phyloP scores from a whole-genome alignment of 1,140 invertebrate genomes.

The Gerris buenoi region DNA sequence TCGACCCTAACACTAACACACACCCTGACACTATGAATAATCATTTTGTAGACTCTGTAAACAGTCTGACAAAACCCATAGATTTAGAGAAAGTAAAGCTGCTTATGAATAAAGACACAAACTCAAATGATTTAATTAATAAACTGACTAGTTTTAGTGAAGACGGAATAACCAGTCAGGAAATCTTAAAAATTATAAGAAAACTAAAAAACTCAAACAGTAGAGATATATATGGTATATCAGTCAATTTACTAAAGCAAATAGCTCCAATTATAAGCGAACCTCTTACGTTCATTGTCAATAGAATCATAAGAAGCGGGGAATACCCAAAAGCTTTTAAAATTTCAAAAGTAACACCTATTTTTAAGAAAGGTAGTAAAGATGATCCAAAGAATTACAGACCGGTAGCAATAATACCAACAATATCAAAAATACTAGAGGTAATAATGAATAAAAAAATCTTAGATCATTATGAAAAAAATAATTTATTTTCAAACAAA shows the following conservation, averaged over 20 bases:
- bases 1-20: not conserved
- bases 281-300: not conserved
- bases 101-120: too few relatives aligned
- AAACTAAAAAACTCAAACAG: not conserved
- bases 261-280: not conserved
- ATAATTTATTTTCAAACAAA: conserved; percentile 17
- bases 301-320: not conserved
- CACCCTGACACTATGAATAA: too few relatives aligned
- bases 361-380: conserved; percentile 17
- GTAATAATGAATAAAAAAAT: conserved; percentile 19
- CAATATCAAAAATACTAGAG: conserved; percentile 24
- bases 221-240: not conserved
- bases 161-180: not conserved
- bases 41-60: not conserved
- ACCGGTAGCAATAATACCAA: conserved; percentile 21
- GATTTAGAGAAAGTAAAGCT: too few relatives aligned
- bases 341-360: not conserved
- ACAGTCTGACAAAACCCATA: not conserved
- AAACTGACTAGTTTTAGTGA: not conserved
- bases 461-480: conserved; percentile 16
- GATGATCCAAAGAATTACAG: conserved; percentile 18
- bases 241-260: not conserved
- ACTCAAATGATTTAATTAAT: too few relatives aligned
- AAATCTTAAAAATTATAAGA: not conserved
- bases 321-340: not conserved